Evolutionary conservation across 2,888 invertebrate genomes (phyloP), one percentile per base, ranked within the genome.

Genomic region (Schizotus pectinicornis): DNA sequence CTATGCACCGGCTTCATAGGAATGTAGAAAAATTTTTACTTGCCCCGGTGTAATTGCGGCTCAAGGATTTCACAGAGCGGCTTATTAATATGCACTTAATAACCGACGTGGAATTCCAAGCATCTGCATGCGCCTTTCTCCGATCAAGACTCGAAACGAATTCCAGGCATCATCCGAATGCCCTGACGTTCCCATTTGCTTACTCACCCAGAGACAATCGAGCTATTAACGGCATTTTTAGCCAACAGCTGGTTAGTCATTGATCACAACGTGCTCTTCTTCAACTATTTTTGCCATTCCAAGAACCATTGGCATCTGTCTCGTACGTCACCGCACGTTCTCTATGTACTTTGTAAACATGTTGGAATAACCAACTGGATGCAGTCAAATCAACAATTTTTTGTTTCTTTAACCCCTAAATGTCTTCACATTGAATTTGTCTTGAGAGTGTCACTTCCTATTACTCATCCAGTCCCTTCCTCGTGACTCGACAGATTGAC

Each of bases 121-220:
- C 49, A 58, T 58, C 47, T 54, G 48, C 57, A 45, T 56, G 42
- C 55, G 52, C 61, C 61, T 61, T 61, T 61, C 61, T 56, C 41
- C 43, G 37, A 52, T 42, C 38, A 32, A 45, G 45, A 36, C 49
- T 54, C 54, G 47, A 59, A 54, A 49, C 50, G 54, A 53, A 59
- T 59, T 54, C 48, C 46, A 49, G 47, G 48, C 37, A 54, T 12
- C 36, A 22, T 12, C 13, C 35, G 33, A 22, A 22, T 22, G 22
- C 22, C 22, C 22, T 22, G 41, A 41, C 50, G 34, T 50, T 50
- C 41, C 31, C 52, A 36, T 12, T 7, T 45, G 45, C 32, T 53
- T 53, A 45, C 45, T 53, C 45, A 33, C 7, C 43, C 22, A 22
- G 22, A 22, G 22, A 22, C 22, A 22, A 22, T 22, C 22, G 22